Conservation (phyloP, 2,888 invertebrate genomes). For the Mallateleia sp. region DNA sequence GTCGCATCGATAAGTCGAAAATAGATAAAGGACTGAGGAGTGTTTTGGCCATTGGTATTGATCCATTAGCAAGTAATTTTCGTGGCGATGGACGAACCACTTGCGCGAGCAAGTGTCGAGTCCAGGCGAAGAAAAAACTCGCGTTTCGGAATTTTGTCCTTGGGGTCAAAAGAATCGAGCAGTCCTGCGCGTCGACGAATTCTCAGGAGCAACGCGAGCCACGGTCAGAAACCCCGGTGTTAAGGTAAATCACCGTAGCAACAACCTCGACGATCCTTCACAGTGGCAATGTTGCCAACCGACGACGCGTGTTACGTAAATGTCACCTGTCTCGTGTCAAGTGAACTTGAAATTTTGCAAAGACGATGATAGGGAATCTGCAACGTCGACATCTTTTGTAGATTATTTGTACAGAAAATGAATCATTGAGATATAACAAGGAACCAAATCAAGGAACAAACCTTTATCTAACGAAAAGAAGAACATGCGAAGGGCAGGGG, state of each 20-base stretch:
- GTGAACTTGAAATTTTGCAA: background rate
- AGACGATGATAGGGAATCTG: too few species aligned
- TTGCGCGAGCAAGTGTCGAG: slow-evolving; percentile 4
- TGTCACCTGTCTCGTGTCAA: slow-evolving; percentile 1
- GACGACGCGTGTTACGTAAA: slow-evolving; percentile 40
- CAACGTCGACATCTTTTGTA: too few species aligned
- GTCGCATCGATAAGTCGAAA: too few species aligned
- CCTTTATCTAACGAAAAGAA: too few species aligned
- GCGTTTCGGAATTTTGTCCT: slow-evolving; percentile 42
- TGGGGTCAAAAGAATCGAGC: slow-evolving; percentile 43
- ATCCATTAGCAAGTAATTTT: slow-evolving; percentile 8
- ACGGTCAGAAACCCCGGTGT: slow-evolving; percentile 69
- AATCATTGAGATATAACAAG: too few species aligned
- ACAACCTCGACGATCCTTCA: slow-evolving; percentile 79
- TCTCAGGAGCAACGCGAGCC: slow-evolving; percentile 43
- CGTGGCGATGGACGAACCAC: background rate
- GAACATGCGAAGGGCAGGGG: too few species aligned
- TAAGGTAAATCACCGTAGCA: slow-evolving; percentile 77
- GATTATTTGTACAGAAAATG: too few species aligned
- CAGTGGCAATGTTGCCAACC: slow-evolving; percentile 77
- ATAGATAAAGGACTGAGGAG: too few species aligned
- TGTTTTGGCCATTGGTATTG: slow-evolving; percentile 5
- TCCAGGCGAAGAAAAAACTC: background rate
- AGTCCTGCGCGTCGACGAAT: slow-evolving; percentile 58
- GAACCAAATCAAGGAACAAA: too few species aligned